Evolutionary conservation across 2,113 vertebrate species (phyloP), one percentile per base, ranked within the genome.

Genomic region (Oophaga pumilio): DNA sequence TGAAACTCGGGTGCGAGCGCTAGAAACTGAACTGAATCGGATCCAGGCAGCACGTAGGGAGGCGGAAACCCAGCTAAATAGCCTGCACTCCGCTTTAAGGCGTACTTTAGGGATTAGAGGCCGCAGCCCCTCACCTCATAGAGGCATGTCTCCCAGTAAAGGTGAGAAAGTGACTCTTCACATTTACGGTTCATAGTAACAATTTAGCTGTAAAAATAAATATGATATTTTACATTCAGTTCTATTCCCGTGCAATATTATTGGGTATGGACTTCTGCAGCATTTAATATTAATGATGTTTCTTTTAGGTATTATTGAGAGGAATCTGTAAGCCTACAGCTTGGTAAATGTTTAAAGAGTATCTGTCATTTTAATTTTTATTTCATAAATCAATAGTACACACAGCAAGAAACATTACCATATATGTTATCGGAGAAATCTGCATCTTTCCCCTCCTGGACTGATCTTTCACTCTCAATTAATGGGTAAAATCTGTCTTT

Each of bases 21-120:
- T 97, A 50, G 93, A 96, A 66, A 90, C 91, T 78, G 95, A 96
- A 86, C 92, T 96, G 80, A 89, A 85, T 71, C 85, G 50, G 68
- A 90, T 90, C 0, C 83, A 95, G n/a, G 82, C 83, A 0, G 86
- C 90, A 28, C 89, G 89, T 74, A 85, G 79, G 11, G 92, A 95
- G 0, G 71, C 91, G 0, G 93, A 96, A 90, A 89, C 89, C 57
- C 94, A 92, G 87, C 90, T 96, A 89, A 86, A 74, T 1, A 90
- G 56, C 62, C 88, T 97, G 85, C 91, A 90, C 66, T 94, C 95
- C 14, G 89, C 89, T 1, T 88, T 97, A n/a, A 90, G 90, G 28
- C 87, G 59, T 0, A 93, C 94, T 1, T 88, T 96, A 80, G 93
- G 94, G 49, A 90, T 93, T 4, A 83, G 18, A 4, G 89, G 83